Percentiles rank a stretch among this genome's conserved stretches.
These are phyloP conservation scores for Carcharodon carcharias DNA, from an alignment of 2,797 vertebrate genomes.

Conservation along the genomic window DNA sequence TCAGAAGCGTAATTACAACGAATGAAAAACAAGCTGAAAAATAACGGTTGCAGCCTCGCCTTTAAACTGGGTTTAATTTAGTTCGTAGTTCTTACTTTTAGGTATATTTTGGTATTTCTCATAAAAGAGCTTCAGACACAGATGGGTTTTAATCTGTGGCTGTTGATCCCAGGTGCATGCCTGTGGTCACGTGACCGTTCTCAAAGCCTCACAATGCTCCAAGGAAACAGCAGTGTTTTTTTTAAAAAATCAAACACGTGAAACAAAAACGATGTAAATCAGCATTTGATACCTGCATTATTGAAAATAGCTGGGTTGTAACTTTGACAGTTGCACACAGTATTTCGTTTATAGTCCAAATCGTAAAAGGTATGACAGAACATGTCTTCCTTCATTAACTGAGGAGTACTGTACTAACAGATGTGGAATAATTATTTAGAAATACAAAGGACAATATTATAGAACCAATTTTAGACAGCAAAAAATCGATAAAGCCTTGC, in stretches of 20 bases:
- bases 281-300: background rate
- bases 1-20: background rate
- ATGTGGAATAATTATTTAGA: background rate
- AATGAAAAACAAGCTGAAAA: background rate
- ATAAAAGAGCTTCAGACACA: constrained; percentile 15
- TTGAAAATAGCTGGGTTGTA: background rate
- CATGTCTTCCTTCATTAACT: background rate
- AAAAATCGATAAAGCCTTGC: background rate
- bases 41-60: background rate
- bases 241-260: background rate
- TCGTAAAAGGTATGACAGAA: background rate
- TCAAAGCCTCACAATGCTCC: background rate
- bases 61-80: background rate
- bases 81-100: constrained; percentile 9
- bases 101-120: constrained; percentile 3
- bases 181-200: background rate
- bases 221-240: background rate
- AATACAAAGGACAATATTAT: background rate
- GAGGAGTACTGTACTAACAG: background rate
- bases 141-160: constrained; percentile 7
- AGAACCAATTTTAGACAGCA: background rate
- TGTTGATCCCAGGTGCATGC: constrained; percentile 17
- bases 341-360: background rate
- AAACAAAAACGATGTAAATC: background rate
- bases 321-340: background rate